Percentiles rank a stretch among this genome's conserved stretches.
These are phyloP conservation scores for Otis tarda DNA, from an alignment of 2,113 vertebrate genomes.

Conservation along the genomic window DNA sequence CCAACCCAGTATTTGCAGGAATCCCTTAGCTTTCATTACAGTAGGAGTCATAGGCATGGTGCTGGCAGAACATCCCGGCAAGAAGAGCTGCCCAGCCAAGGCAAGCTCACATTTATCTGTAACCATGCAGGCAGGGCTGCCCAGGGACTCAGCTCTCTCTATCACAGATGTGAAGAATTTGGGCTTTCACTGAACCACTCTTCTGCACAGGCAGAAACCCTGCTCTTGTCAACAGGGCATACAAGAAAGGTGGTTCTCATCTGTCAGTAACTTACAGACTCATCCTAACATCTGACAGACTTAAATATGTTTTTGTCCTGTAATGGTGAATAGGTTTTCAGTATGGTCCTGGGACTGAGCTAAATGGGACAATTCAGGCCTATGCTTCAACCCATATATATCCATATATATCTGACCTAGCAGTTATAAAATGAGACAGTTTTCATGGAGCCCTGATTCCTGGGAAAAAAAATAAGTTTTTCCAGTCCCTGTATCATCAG, in stretches of 20 bases:
- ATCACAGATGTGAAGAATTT: too few species aligned
- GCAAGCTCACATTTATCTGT: background rate
- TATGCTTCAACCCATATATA: background rate
- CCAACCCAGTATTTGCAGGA: background rate
- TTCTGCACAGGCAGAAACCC: background rate
- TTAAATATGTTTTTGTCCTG: background rate
- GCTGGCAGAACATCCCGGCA: background rate
- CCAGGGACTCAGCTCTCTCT: background rate
- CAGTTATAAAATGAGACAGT: background rate
- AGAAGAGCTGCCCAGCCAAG: background rate
- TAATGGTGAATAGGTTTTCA: background rate
- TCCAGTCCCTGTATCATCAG: background rate
- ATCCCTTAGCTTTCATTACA: background rate
- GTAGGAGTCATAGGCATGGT: rapidly evolving
- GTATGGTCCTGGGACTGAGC: background rate
- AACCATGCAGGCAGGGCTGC: background rate
- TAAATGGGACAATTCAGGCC: background rate
- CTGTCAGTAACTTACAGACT: background rate
- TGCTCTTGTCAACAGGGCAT: background rate
- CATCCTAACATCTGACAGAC: background rate
- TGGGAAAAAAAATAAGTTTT: background rate
- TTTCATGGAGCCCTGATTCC: background rate
- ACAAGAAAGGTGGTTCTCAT: background rate
- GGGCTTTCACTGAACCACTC: background rate
- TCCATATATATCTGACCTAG: background rate